These are phyloP conservation scores for Euthynnus affinis DNA, from an alignment of 2,797 vertebrate genomes.

Conservation along the genomic window DNA sequence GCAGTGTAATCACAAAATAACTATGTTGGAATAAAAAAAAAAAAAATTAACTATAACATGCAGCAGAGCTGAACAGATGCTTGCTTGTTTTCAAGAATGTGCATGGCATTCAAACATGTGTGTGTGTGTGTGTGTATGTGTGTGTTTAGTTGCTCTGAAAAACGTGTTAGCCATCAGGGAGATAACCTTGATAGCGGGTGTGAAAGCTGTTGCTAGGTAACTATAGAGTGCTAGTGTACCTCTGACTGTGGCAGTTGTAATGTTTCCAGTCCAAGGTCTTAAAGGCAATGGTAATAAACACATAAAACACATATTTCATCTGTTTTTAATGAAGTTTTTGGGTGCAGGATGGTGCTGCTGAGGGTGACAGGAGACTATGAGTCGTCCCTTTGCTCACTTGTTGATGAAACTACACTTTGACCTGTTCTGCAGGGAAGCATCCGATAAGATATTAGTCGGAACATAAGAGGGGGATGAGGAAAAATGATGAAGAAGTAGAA, in stretches of 20 bases:
- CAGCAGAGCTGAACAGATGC: constrained; percentile 19
- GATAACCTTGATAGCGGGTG: constrained; percentile 74
- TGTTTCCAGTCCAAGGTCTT: constrained; percentile 30
- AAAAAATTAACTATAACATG: background rate
- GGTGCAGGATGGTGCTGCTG: constrained; percentile 3
- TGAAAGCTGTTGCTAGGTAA: constrained; percentile 80
- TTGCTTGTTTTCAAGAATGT: constrained; percentile 24
- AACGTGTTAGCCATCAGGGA: constrained; percentile 53
- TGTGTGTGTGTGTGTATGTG: constrained; percentile 2
- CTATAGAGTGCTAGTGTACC: constrained; percentile 33
- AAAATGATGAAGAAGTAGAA: background rate
- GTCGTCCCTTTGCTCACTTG: background rate
- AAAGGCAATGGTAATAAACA: constrained; percentile 37
- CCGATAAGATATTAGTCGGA: background rate
- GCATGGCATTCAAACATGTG: background rate
- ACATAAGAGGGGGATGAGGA: constrained; percentile 5
- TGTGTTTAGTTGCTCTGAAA: constrained; percentile 14
- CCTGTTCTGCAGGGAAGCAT: background rate
- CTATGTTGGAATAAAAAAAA: background rate
- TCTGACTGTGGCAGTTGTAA: constrained; percentile 39
- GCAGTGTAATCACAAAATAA: background rate
- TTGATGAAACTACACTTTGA: background rate
- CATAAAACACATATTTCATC: constrained; percentile 4
- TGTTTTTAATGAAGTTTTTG: constrained; percentile 1
- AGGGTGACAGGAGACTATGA: background rate